These are phyloP conservation scores for Bellardia bayeri DNA, from an alignment of 2,888 invertebrate species.

Conservation along the genomic window DNA sequence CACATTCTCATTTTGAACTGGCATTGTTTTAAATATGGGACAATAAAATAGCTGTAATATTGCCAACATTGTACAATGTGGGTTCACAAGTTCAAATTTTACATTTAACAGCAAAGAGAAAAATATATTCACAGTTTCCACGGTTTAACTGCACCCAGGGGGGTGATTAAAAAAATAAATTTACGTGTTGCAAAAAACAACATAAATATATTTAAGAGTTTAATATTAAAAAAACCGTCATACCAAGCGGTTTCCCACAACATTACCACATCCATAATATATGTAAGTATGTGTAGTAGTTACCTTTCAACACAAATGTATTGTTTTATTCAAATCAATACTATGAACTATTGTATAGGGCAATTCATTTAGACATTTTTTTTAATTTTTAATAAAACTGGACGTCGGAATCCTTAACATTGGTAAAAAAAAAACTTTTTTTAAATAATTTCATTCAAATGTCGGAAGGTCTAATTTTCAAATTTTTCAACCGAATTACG, in stretches of 20 bases:
- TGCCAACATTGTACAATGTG: slow-evolving; percentile 51
- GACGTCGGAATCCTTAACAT: too few species aligned
- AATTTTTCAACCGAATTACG: too few species aligned
- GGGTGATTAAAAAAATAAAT: slow-evolving; percentile 84
- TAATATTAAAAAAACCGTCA: slow-evolving; percentile 45
- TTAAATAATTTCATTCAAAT: too few species aligned
- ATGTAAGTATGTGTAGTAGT: slow-evolving; percentile 10
- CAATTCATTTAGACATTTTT: too few species aligned
- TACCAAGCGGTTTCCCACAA: slow-evolving; percentile 65
- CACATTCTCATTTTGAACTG: slow-evolving; percentile 14
- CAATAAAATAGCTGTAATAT: slow-evolving; percentile 49
- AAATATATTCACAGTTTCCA: slow-evolving; percentile 77
- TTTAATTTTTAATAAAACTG: too few species aligned
- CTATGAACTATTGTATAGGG: neutral
- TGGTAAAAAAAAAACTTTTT: too few species aligned
- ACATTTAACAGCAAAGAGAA: slow-evolving; percentile 43
- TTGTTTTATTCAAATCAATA: neutral
- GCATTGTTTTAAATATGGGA: slow-evolving; percentile 55
- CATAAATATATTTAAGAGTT: slow-evolving; percentile 49
- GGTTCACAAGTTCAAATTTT: slow-evolving; percentile 69
- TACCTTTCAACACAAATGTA: slow-evolving; percentile 50
- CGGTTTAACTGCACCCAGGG: slow-evolving; percentile 79
- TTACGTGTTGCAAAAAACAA: slow-evolving; percentile 61
- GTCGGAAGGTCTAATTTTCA: too few species aligned
- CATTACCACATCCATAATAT: slow-evolving; percentile 49